Evolutionary conservation across 2,888 invertebrate genomes (phyloP), one percentile per base, ranked within the genome.

Genomic region (Eulithis prunata): DNA sequence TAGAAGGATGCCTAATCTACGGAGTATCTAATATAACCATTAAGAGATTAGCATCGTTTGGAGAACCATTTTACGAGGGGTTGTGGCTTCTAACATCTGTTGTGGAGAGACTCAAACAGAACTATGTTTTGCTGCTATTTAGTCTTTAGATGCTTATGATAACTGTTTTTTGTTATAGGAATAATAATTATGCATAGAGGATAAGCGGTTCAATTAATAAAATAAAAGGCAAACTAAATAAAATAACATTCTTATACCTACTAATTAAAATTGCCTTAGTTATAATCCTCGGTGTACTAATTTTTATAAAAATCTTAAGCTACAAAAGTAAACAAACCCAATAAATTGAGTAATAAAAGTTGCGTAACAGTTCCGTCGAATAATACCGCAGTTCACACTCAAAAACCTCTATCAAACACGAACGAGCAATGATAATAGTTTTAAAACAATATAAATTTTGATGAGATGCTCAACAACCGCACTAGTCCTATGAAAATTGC

Each of bases 381-480:
- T 41, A 32, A 45, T n/a, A 38, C 13, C 57, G 4, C 14, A 57
- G 13, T 49, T 11, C 46, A 13, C 47, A 57, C 45, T 57, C 56
- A 51, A 60, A 41, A 59, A 54, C 46, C 47, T 43, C 51, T n/a
- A 62, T 47, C 61, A 49, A 58, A 64, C 59, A 57, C 47, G 56
- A 58, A 57, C 55, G 52, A 58, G 43, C 28, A 53, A 45, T 47
- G 38, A 43, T 60, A 46, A 52, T 61, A 70, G 56, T 65, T 52
- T 47, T 51, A 28, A 60, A 66, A 66, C 61, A 68, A 68, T 72
- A 72, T 72, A 72, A 71, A 72, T 71, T 71, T 73, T 77, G 72
- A 75, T 78, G 74, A 74, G 69, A 71, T 71, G 68, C 62, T 75
- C 65, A 74, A 70, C 66, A 70, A 67, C 66, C 65, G 64, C 60